phyloP scores from a whole-genome alignment of 2,888 invertebrate species.

The Drosophila borealis region DNA sequence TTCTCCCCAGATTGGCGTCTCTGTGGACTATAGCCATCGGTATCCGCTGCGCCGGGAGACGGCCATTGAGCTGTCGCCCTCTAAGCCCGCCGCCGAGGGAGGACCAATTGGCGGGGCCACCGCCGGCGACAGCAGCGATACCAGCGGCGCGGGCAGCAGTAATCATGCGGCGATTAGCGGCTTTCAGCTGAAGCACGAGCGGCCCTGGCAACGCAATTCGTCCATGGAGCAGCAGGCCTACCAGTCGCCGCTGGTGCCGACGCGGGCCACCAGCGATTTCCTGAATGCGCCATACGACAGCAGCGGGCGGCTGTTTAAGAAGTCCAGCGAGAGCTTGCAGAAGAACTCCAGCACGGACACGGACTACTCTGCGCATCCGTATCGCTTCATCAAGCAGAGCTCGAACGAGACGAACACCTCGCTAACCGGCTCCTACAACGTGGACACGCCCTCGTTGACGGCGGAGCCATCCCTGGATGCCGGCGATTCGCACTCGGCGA shows the following conservation, averaged over 20 bases:
- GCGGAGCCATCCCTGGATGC: slow-evolving; percentile 84
- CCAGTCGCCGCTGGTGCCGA: slow-evolving; percentile 79
- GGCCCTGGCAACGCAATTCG: slow-evolving; percentile 82
- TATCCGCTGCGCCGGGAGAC: slow-evolving; percentile 84
- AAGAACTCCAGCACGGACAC: slow-evolving; percentile 85
- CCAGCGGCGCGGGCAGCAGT: slow-evolving; percentile 68
- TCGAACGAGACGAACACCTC: slow-evolving; percentile 85
- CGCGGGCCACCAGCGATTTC: slow-evolving; percentile 83
- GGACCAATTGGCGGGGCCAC: slow-evolving; percentile 55
- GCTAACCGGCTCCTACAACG: slow-evolving; percentile 84
- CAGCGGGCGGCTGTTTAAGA: slow-evolving; percentile 81
- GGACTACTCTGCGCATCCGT: slow-evolving; percentile 85
- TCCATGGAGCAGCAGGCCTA: slow-evolving; percentile 82
- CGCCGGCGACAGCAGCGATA: slow-evolving; percentile 66
- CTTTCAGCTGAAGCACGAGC: slow-evolving; percentile 79
- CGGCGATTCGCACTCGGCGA: slow-evolving; percentile 76
- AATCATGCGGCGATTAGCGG: slow-evolving; percentile 58
- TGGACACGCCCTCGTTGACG: slow-evolving; percentile 84
- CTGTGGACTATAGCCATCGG: slow-evolving; percentile 83
- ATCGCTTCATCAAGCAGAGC: slow-evolving; percentile 85
- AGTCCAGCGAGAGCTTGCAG: slow-evolving; percentile 84
- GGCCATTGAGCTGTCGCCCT: slow-evolving; percentile 84
- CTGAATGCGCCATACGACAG: slow-evolving; percentile 83
- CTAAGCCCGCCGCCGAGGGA: slow-evolving; percentile 79
- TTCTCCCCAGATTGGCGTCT: slow-evolving; percentile 70